Evolutionary conservation across 2,888 invertebrate species (phyloP), one percentile per base, ranked within the genome.

Genomic region (Acleris literana): DNA sequence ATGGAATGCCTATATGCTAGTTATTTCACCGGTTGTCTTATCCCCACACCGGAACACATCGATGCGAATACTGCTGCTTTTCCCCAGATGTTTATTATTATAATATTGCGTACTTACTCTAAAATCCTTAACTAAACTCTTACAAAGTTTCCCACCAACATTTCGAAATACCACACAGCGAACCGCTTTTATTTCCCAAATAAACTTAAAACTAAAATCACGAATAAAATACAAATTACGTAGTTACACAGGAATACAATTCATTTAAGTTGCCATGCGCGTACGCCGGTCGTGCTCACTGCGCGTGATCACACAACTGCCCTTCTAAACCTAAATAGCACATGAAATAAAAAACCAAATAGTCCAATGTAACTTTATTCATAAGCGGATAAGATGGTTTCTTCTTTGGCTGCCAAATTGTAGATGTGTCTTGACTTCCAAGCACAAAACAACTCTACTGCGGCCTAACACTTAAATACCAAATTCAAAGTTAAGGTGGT

Each of bases 201-300:
- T 65, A 65, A 65, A 65, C 55, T 66, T 57, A n/a, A 57, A 66
- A 39, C 52, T 46, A 22, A 62, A 62, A 62, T 53, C 66, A 62
- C 57, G 66, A 62, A 56, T 66, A 57, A 62, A 66, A 62, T 66
- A 66, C 66, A 66, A 66, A 66, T 66, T 57, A 66, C 56, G 56
- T 66, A 60, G 59, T 60, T 66, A 66, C 57, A 61, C 49, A 52
- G 44, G 51, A 61, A 55, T 62, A 66, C 56, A 46, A 62, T 66
- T 72, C 76, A 83, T 83, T 87, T 86, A 81, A 80, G 77, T 88
- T 87, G 81, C 86, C 53, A 66, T 83, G 86, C 88, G 90, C 88
- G 87, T 87, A 85, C 86, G 83, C 78, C 72, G 72, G 73, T 86
- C 87, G 86, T 87, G 87, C 81, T 73, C 76, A 77, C 70, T 70